Evolutionary conservation across 2,113 vertebrate genomes (phyloP), one percentile per base, ranked within the genome.

Genomic region (Urocynchramus pylzowi): DNA sequence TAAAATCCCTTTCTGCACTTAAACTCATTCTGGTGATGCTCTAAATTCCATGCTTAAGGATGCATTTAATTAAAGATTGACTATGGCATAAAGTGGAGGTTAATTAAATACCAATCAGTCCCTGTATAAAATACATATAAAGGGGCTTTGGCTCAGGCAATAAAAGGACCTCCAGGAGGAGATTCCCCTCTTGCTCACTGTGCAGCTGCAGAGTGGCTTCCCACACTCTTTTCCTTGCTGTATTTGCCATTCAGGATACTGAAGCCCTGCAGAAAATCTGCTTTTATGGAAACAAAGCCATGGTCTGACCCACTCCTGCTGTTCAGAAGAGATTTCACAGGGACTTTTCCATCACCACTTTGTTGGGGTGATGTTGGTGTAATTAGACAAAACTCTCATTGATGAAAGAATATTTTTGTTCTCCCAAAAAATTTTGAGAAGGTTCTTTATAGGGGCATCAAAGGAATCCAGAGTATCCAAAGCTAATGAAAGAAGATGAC

Each of bases 11-110:
- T 84, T 35, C 71, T 96, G 76, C 64, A 33, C 91, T 96, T 65
- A 60, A 85, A 95, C 76, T 37, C 79, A 8, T 89, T 94, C 93
- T 91, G 91, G 89, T 68, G 71, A 74, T 0, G 16, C 76, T 97
- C 70, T 95, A 97, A 95, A 96, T 94, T 47, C 94, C 79, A 39
- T 21, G 82, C 90, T 95, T 96, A 96, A 94, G 76, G 91, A 97
- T 95, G 93, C 85, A 59, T 97, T 95, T 96, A 97, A 96, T 97
- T 96, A 94, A 96, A 93, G 94, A 95, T 95, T 67, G 89, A 84
- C 82, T 96, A 35, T 89, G 87, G 87, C 69, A 87, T 94, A 95
- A 97, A 96, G 83, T 31, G 65, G 84, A 90, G 91, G 91, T 95
- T 96, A 97, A 96, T 97, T 97, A 97, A 96, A 97, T 27, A 93